Percentiles rank a stretch among this genome's conserved stretches.
Conservation (phyloP, 2,888 invertebrate species). For the Cantharis nigra region DNA sequence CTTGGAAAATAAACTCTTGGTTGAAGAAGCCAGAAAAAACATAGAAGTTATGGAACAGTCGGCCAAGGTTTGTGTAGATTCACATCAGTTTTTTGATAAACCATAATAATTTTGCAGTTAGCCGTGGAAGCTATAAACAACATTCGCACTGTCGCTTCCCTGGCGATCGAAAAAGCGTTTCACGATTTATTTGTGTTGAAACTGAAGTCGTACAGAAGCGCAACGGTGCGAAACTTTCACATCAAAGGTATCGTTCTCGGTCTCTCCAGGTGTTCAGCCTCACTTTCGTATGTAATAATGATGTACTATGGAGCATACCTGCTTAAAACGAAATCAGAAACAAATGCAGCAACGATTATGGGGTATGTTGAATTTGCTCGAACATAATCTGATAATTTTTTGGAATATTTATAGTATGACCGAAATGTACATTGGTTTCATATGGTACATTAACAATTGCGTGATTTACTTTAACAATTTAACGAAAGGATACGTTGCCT, state of each 20-base stretch:
- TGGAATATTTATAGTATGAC: too few relatives aligned
- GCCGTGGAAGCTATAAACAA: slow-evolving; percentile 81
- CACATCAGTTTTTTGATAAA: too few relatives aligned
- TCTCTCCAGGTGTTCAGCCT: slow-evolving; percentile 71
- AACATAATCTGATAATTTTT: too few relatives aligned
- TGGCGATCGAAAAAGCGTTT: slow-evolving; percentile 73
- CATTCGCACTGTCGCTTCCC: slow-evolving; percentile 75
- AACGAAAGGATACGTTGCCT: background rate
- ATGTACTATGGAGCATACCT: slow-evolving; percentile 75
- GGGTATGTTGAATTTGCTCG: slow-evolving; percentile 60
- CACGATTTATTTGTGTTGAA: slow-evolving; percentile 64
- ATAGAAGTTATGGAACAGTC: slow-evolving; percentile 63
- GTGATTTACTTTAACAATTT: slow-evolving; percentile 8
- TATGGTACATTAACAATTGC: too few relatives aligned
- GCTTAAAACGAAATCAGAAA: slow-evolving; percentile 60
- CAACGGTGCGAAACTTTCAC: slow-evolving; percentile 65
- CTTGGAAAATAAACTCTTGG: background rate
- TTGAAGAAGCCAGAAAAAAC: background rate
- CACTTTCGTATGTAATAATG: slow-evolving; percentile 71
- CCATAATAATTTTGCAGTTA: slow-evolving; percentile 49
- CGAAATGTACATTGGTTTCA: too few relatives aligned
- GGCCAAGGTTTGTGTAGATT: slow-evolving; percentile 57
- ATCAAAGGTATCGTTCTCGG: slow-evolving; percentile 71
- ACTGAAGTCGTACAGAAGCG: slow-evolving; percentile 63
- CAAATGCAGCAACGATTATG: slow-evolving; percentile 66